These are phyloP conservation scores for Seriola dumerili DNA, from an alignment of 2,113 vertebrate species.

Conservation along the genomic window DNA sequence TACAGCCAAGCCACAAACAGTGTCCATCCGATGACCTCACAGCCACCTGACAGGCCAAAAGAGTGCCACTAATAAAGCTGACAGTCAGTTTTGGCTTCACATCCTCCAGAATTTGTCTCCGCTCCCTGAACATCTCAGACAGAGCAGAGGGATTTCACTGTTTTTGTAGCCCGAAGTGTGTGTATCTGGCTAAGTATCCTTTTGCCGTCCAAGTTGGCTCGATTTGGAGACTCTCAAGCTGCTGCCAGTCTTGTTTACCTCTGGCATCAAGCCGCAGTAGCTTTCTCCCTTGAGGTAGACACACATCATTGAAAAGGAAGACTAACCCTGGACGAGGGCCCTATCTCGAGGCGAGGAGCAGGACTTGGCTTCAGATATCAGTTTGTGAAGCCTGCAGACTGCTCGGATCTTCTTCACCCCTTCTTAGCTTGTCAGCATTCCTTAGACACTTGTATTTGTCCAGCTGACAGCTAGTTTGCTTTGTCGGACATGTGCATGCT, in stretches of 20 bases:
- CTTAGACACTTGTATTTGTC: not conserved
- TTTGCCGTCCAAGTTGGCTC: slow-evolving; percentile 38
- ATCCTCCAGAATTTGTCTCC: not conserved
- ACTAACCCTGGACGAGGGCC: slow-evolving; percentile 49
- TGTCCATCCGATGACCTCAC: slow-evolving; percentile 33
- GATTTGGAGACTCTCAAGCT: slow-evolving; percentile 8
- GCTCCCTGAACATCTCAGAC: not conserved
- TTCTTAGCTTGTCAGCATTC: not conserved
- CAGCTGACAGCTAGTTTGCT: slow-evolving; percentile 10
- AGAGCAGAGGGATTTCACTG: not conserved
- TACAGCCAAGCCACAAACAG: slow-evolving; percentile 43
- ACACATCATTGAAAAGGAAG: slow-evolving; percentile 28
- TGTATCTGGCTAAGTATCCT: slow-evolving; percentile 18
- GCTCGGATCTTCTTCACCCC: not conserved
- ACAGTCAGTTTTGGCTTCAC: slow-evolving; percentile 6
- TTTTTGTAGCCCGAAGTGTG: slow-evolving; percentile 10
- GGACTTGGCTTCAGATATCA: slow-evolving; percentile 41
- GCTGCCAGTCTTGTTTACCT: slow-evolving; percentile 7
- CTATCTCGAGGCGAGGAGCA: slow-evolving; percentile 32
- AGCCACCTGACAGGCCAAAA: slow-evolving; percentile 2
- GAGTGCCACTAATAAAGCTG: not conserved
- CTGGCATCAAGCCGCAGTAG: slow-evolving; percentile 40
- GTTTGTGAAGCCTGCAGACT: slow-evolving; percentile 35
- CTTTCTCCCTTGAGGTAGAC: slow-evolving; percentile 12
- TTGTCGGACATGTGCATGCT: slow-evolving; percentile 54